phyloP scores from a whole-genome alignment of 2,797 vertebrate genomes.

The Trematomus bernacchii region DNA sequence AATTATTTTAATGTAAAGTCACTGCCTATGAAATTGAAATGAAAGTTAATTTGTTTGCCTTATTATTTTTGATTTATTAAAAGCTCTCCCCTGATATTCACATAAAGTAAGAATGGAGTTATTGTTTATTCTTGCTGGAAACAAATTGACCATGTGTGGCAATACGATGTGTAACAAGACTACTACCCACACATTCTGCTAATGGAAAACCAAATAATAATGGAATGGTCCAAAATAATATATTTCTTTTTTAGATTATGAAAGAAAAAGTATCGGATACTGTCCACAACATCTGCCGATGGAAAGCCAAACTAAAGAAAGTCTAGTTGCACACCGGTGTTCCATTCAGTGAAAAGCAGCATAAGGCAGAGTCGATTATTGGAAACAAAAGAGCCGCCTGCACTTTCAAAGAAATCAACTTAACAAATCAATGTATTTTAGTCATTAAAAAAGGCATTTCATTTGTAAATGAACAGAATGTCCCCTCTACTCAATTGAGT shows the following conservation, averaged over 20 bases:
- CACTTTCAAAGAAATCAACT: slow-evolving; percentile 49
- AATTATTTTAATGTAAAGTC: neutral
- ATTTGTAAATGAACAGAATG: slow-evolving; percentile 57
- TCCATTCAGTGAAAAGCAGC: too few species aligned
- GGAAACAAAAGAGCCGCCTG: slow-evolving; percentile 31
- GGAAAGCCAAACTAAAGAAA: too few species aligned
- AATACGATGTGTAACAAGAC: too few species aligned
- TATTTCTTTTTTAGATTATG: neutral
- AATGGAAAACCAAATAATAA: too few species aligned
- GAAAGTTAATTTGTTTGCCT: slow-evolving; percentile 1
- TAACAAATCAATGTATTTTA: slow-evolving; percentile 62
- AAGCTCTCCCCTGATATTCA: neutral
- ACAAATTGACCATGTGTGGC: neutral
- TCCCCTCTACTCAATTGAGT: slow-evolving; percentile 49
- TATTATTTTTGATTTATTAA: too few species aligned
- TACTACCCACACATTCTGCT: too few species aligned
- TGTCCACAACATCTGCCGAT: too few species aligned
- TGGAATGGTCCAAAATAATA: slow-evolving; percentile 3
- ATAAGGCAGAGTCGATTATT: neutral
- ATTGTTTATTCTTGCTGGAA: slow-evolving; percentile 5
- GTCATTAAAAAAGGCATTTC: slow-evolving; percentile 58
- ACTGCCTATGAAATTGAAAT: neutral
- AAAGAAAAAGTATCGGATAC: too few species aligned
- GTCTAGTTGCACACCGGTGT: too few species aligned
- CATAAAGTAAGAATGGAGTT: neutral